Evolutionary conservation across 2,113 vertebrate genomes (phyloP).

Genomic region (Saccopteryx leptura): DNA sequence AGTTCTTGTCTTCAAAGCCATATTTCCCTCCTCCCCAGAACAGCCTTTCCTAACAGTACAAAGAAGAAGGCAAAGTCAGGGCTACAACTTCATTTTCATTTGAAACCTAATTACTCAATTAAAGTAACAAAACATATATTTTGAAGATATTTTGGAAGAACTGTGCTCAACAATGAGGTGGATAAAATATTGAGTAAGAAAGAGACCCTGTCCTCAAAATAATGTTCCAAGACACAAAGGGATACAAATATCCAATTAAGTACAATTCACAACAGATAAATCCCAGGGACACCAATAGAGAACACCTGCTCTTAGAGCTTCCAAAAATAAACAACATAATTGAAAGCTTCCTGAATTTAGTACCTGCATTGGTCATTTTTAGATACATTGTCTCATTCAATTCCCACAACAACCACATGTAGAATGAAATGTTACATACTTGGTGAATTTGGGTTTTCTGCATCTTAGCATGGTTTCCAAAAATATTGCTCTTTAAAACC

Average conservation of each 20-base stretch:
- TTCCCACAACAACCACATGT: neutral
- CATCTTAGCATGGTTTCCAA: conserved; percentile 36
- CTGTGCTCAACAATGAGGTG: neutral
- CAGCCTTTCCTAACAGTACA: neutral
- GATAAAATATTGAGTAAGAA: neutral
- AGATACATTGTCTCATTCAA: neutral
- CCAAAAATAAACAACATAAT: neutral
- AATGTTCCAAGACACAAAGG: neutral
- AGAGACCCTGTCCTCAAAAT: neutral
- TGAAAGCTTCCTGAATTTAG: neutral
- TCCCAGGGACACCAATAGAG: neutral
- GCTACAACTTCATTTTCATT: neutral
- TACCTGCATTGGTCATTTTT: neutral
- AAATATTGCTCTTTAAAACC: neutral
- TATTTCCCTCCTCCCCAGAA: neutral
- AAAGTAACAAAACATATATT: neutral
- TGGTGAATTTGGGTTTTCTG: neutral
- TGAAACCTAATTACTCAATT: conserved; percentile 1
- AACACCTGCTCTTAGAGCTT: neutral
- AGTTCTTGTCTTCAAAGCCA: conserved; percentile 6
- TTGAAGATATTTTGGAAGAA: neutral
- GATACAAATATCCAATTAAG: neutral
- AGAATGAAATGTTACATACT: neutral
- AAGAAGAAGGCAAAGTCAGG: neutral
- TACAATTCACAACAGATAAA: neutral